Evolutionary conservation across 2,113 vertebrate species (phyloP), one percentile per base, ranked within the genome.

Genomic region (Limanda limanda): DNA sequence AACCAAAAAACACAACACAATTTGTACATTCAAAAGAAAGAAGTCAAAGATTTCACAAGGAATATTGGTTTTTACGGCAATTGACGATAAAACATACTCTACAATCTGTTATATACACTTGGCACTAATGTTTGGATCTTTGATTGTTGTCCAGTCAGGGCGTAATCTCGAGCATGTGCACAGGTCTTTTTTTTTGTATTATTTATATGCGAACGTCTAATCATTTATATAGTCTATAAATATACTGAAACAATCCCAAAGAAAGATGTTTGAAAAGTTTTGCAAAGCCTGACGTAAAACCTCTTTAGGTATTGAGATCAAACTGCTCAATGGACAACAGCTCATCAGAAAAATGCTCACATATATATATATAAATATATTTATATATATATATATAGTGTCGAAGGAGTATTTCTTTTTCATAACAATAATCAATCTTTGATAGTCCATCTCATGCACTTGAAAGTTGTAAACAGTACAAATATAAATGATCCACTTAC

Each of bases 401-500:
- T 68, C 70, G 71, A 83, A 81, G 79, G 79, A 74, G 74, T 55
- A 52, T 47, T 74, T 72, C 31, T 7, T 84, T 87, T 85, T 83
- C 74, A 87, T 83, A 86, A 86, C 83, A 86, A 89, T 37, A 88
- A 83, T 86, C 75, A 59, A 82, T 87, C 84, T 84, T 78, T 78
- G 75, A 86, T 86, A 85, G 85, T 92, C 86, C 89, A 89, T 85
- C 63, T 90, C 94, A 94, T 95, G 93, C 94, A 94, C 66, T 90
- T 92, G 74, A 88, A 93, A 92, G 81, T 87, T 92, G 80, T 91
- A 90, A 93, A 92, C 93, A 92, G 90, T 94, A 94, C 92, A 95
- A 94, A 95, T 93, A 93, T 90, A 95, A 91, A 94, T 91, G 84
- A 91, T 88, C 80, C 88, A 94, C 91, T 86, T 86, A 93, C 89